Evolutionary conservation across 37 sponge, comb jelly and placozoan species (phyloP).

Genomic region (Theonella swinhoei): DNA sequence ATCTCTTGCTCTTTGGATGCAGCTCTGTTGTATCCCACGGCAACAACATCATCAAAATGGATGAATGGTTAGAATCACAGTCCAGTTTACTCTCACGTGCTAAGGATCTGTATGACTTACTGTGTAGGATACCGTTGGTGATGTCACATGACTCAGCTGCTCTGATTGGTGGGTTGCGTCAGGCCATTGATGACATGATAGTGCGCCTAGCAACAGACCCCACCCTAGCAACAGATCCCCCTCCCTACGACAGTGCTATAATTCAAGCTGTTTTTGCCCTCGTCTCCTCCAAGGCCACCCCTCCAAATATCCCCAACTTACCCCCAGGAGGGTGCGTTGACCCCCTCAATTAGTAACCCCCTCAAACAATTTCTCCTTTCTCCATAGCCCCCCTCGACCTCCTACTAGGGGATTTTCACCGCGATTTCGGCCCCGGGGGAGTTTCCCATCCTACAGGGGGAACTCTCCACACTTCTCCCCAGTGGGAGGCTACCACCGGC

Average conservation of each 20-base stretch:
- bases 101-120: background rate
- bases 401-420: background rate
- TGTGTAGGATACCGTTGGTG: constrained; percentile 64
- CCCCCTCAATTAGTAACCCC: background rate
- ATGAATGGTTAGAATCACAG: constrained; percentile 40
- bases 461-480: background rate
- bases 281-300: constrained; percentile 31
- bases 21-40: constrained; percentile 45
- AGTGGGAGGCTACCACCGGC: background rate
- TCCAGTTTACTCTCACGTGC: background rate
- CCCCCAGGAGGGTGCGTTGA: constrained; percentile 21
- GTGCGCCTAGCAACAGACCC: constrained; percentile 63
- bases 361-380: background rate
- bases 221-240: constrained; percentile 20
- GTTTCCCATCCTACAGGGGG: background rate
- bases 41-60: constrained; percentile 31
- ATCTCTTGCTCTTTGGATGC: constrained; percentile 82
- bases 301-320: constrained; percentile 1
- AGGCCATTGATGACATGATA: constrained; percentile 71
- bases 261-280: constrained; percentile 25
- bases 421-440: background rate
- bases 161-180: constrained; percentile 74
- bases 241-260: constrained; percentile 35
- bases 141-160: constrained; percentile 62
- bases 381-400: background rate